Evolutionary conservation across 2,113 vertebrate genomes (phyloP), one percentile per base, ranked within the genome.

Genomic region (Perccottus glenii): DNA sequence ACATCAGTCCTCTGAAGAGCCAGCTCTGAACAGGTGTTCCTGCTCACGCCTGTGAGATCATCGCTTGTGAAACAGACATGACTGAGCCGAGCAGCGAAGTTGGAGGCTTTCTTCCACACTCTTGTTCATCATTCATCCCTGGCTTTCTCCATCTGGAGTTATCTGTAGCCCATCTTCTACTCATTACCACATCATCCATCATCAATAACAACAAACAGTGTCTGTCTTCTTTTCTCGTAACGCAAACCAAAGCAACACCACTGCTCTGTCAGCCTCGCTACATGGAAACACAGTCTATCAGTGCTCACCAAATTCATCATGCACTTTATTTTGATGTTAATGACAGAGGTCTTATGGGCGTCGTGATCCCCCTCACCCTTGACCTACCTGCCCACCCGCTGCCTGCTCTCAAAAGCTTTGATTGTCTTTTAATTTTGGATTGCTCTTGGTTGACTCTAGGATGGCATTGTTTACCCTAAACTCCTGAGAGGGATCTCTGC

Each of bases 381-480:
- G 50, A 65, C 66, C 69, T 45, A 59, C 56, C 58, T 45, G 60
- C 52, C 62, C 59, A 32, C 87, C 63, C 52, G 14, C 79, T 82
- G 73, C 74, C 64, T 33, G 12, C 46, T 58, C 78, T 87, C 81
- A 90, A 86, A 89, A 82, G 85, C 83, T 63, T 50, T 38, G 68
- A 88, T 89, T 91, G 90, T 90, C 59, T 49, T 32, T 59, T 75
- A 45, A 64, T 65, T 80, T 86, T 76, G 15, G 15, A 64, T 50
- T 50, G 57, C 60, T 36, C 68, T 52, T 42, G 48, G 65, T 84
- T 88, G 82, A 89, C 88, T 83, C 83, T 71, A 64, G 85, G 76
- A 61, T 70, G 15, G 43, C 82, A 91, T 91, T 91, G 89, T 85
- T 78, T 88, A 79, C 67, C 67, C 73, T 80, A 76, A 48, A 63